phyloP scores from a whole-genome alignment of 2,113 vertebrate genomes.

The Paramisgurnus dabryanus region DNA sequence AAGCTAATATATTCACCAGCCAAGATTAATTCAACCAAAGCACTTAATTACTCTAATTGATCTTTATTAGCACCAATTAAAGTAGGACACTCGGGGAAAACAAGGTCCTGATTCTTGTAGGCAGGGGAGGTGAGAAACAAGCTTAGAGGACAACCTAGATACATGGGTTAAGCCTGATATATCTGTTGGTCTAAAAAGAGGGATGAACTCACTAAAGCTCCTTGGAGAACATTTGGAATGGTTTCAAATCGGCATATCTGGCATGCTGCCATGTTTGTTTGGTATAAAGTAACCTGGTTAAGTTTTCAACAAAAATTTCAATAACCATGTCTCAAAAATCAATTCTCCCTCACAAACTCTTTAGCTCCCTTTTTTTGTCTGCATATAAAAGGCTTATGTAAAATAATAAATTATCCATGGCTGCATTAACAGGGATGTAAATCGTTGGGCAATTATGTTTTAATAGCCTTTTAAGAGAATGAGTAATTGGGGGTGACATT shows the following conservation, averaged over 20 bases:
- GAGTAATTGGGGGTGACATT: slow-evolving; percentile 77
- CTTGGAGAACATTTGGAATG: neutral
- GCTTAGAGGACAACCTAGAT: neutral
- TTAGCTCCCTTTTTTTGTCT: slow-evolving; percentile 60
- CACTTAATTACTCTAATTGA: slow-evolving; percentile 70
- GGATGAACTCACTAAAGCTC: neutral
- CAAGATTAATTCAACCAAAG: slow-evolving; percentile 61
- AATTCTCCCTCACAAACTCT: slow-evolving; percentile 61
- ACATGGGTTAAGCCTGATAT: neutral
- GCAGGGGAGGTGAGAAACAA: slow-evolving; percentile 32
- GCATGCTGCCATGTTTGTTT: neutral
- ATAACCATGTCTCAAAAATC: slow-evolving; percentile 77
- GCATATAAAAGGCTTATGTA: slow-evolving; percentile 76
- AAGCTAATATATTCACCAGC: slow-evolving; percentile 63
- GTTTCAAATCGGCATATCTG: neutral
- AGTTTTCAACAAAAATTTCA: slow-evolving; percentile 66
- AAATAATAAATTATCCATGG: slow-evolving; percentile 79
- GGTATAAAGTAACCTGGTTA: neutral
- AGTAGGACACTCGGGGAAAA: slow-evolving; percentile 59
- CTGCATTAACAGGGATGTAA: slow-evolving; percentile 80
- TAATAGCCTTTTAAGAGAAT: slow-evolving; percentile 82
- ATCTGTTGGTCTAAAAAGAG: neutral
- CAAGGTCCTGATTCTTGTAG: slow-evolving; percentile 62
- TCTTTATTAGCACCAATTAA: slow-evolving; percentile 72
- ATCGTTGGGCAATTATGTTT: slow-evolving; percentile 80